These are phyloP conservation scores for Gila orcuttii DNA, from an alignment of 2,113 vertebrate genomes.

Conservation along the genomic window DNA sequence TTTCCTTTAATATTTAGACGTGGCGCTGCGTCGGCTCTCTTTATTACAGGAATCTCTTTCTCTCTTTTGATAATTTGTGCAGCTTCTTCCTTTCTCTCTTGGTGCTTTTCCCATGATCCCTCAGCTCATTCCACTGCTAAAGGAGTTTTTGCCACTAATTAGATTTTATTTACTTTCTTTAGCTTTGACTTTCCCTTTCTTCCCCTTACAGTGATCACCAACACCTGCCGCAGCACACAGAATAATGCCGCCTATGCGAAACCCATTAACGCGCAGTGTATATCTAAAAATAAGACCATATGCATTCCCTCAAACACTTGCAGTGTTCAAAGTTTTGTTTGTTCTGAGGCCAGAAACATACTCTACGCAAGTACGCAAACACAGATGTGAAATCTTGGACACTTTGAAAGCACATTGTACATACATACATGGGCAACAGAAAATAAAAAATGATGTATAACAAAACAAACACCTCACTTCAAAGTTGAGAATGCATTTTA, in stretches of 20 bases:
- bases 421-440: background rate
- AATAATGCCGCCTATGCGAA: background rate
- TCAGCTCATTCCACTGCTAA: constrained; percentile 9
- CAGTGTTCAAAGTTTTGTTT: background rate
- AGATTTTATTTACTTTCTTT: constrained; percentile 47
- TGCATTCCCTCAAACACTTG: constrained; percentile 4
- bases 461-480: constrained; percentile 2
- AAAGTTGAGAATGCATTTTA: background rate
- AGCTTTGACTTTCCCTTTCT: constrained; percentile 5
- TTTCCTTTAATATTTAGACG: constrained; percentile 9
- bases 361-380: background rate
- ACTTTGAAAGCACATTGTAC: background rate
- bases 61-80: constrained; percentile 29
- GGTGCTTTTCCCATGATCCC: background rate
- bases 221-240: background rate
- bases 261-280: background rate
- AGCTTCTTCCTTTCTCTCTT: background rate
- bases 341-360: background rate
- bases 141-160: constrained; percentile 43
- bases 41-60: constrained; percentile 24
- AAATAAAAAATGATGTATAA: background rate
- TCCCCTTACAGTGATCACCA: background rate
- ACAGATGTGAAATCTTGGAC: constrained; percentile 3
- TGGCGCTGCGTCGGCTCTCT: background rate
- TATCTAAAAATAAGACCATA: constrained; percentile 17